These are phyloP conservation scores for Chloromyia formosa DNA, from an alignment of 2,888 invertebrate genomes.

Conservation along the genomic window DNA sequence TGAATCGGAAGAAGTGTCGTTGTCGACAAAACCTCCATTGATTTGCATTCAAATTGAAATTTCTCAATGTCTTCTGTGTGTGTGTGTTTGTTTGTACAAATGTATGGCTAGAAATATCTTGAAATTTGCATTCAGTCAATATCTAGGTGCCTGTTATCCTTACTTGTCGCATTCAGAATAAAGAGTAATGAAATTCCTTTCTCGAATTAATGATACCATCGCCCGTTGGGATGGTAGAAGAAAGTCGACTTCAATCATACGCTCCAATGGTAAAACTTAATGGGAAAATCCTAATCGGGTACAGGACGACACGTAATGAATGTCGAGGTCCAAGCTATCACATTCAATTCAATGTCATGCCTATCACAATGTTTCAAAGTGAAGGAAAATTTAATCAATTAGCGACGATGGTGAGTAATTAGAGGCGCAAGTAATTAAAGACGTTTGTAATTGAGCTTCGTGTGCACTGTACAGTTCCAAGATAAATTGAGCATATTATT, in stretches of 20 bases:
- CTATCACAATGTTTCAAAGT: too few species aligned
- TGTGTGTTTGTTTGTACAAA: too few species aligned
- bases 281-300: constrained; percentile 7
- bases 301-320: not conserved
- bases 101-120: too few species aligned
- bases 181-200: constrained; percentile 1
- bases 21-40: not conserved
- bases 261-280: not conserved
- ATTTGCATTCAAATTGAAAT: constrained; percentile 43
- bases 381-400: too few species aligned
- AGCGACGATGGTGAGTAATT: too few species aligned
- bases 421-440: too few species aligned
- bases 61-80: not conserved
- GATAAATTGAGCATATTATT: too few species aligned
- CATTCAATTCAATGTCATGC: not conserved
- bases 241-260: constrained; percentile 15
- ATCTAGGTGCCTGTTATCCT: not conserved
- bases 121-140: constrained; percentile 11
- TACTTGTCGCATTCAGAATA: not conserved
- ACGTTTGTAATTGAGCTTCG: too few species aligned
- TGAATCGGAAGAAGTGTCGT: too few species aligned
- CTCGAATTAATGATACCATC: not conserved
- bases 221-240: not conserved
- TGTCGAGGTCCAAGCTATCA: not conserved
- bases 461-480: too few species aligned